phyloP scores from a whole-genome alignment of 2,113 vertebrate genomes.

The Ictalurus furcatus region DNA sequence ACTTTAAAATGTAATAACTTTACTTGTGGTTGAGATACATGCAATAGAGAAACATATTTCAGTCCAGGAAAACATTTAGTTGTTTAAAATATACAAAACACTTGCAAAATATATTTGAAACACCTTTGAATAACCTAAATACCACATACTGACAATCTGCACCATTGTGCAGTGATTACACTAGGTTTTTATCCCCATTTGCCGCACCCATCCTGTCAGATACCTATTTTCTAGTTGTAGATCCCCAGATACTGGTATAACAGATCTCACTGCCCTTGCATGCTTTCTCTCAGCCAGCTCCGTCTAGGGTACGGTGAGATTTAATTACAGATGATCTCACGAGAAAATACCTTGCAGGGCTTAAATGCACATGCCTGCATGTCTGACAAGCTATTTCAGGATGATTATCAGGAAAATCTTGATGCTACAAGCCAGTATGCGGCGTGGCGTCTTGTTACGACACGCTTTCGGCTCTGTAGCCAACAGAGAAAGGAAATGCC shows the following conservation, averaged over 20 bases:
- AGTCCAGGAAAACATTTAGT: not conserved
- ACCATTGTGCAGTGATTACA: not conserved
- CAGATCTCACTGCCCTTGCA: constrained; percentile 28
- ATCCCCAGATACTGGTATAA: constrained; percentile 38
- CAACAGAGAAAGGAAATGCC: constrained; percentile 53
- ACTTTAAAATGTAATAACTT: not conserved
- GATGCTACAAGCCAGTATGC: constrained; percentile 54
- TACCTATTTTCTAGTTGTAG: constrained; percentile 31
- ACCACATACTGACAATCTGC: constrained; percentile 13
- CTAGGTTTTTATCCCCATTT: constrained; percentile 35
- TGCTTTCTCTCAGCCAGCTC: constrained; percentile 42
- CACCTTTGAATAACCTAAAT: not conserved
- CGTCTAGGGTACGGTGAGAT: constrained; percentile 38
- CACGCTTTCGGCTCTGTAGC: constrained; percentile 46
- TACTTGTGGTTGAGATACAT: not conserved
- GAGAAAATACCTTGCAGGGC: constrained; percentile 58
- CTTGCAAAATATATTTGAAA: not conserved
- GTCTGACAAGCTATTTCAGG: constrained; percentile 60
- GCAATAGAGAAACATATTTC: not conserved
- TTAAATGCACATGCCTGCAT: constrained; percentile 46
- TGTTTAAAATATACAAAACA: not conserved
- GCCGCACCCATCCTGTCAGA: constrained; percentile 36
- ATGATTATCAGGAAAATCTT: constrained; percentile 55
- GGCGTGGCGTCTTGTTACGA: constrained; percentile 50
- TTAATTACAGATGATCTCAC: constrained; percentile 54